A percentile compares a stretch with the other conserved stretches of the same genome.
phyloP scores from a whole-genome alignment of 2,797 vertebrate species.

The Leptodactylus fallax region DNA sequence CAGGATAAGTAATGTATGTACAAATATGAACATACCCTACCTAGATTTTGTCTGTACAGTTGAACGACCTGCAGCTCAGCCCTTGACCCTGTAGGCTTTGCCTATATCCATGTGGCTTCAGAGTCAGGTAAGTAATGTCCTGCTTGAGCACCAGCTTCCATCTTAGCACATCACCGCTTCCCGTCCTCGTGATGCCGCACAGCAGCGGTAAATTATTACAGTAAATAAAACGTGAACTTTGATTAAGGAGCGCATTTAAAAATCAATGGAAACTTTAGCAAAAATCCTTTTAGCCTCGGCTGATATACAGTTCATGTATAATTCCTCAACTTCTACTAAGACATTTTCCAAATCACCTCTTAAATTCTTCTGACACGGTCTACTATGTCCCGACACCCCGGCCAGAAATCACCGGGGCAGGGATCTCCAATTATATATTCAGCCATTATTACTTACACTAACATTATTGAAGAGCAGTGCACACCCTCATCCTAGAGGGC shows the following conservation, averaged over 20 bases:
- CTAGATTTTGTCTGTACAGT: background rate
- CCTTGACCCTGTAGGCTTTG: background rate
- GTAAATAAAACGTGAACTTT: slow-evolving; percentile 32
- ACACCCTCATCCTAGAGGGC: background rate
- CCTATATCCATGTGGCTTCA: no score
- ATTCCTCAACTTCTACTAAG: slow-evolving; percentile 21
- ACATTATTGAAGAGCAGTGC: background rate
- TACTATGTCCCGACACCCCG: background rate
- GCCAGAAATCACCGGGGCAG: background rate
- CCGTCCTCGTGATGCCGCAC: background rate
- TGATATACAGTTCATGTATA: slow-evolving; percentile 22
- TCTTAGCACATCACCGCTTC: background rate
- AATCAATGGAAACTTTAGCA: slow-evolving; percentile 34
- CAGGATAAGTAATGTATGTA: no score
- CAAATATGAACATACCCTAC: background rate
- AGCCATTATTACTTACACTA: background rate
- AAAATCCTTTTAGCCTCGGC: slow-evolving; percentile 39
- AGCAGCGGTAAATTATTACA: slow-evolving; percentile 6
- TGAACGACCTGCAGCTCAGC: background rate
- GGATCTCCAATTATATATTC: background rate
- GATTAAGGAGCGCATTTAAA: slow-evolving; percentile 38
- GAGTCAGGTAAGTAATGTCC: no score
- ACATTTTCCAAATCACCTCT: slow-evolving; percentile 30
- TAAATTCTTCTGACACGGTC: slow-evolving; percentile 6
- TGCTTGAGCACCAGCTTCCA: background rate